Base-by-base conservation (phyloP, 2,113 vertebrate genomes). In the Hippocampus guttulatus region DNA sequence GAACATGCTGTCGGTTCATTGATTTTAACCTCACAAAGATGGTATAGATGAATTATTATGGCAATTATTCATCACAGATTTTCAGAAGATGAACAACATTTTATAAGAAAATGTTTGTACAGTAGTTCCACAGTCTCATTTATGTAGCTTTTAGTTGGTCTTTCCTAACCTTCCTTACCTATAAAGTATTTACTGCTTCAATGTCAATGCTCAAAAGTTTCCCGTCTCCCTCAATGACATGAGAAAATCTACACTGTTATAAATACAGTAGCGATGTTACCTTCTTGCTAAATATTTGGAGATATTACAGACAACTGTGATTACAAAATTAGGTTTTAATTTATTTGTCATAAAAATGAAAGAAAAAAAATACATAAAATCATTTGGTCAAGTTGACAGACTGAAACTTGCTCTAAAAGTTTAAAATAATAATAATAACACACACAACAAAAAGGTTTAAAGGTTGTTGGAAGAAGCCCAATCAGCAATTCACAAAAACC, bases 91-190 rank as follows among this genome's bases (percentile, higher is more conserved):
- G 8, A 65, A 81, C 70, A 30, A 51, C 21, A 38, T 18, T 41
- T 71, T 47, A 62, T 15, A 38, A 38, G 75, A 43, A 41, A 49
- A 38, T 60, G 69, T 74, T 27, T 4, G 52, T 27, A 2, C 25
- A 27, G 25, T 33, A 76, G 23, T n/a, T 52, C 5, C 30, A 33
- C 11, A 45, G 8, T 58, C 8, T 49, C 7, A 71, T 55, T 66
- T 25, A 55, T n/a, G 52, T 15, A 15, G 55, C 55, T 58, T 57
- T 16, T 57, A 15, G 16, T 27, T 30, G 15, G 25, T 33, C 55
- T 57, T 60, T 40, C 3, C 15, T 54, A 52, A 52, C 7, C 18
- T 20, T 52, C 3, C 4, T 33, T 33, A 33, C 30, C 30, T 33
- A 0, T n/a, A 21, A 1, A n/a, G 8, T 54, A 11, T 55, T 55